Base-by-base conservation (phyloP, 1,140 invertebrate species). In the Cotesia vestalis region DNA sequence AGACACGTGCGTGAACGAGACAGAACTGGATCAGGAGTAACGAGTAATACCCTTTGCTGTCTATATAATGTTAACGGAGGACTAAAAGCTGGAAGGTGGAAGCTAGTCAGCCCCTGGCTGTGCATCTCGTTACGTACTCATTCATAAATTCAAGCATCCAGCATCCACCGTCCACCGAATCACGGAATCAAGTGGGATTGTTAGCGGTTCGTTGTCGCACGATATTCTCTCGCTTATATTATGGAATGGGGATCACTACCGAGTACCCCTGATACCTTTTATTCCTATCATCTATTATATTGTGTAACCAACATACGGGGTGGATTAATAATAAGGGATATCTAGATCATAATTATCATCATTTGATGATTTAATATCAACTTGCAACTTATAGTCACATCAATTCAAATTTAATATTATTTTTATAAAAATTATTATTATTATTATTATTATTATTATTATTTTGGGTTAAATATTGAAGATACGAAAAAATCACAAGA, bases 111-210 rank as follows among this genome's bases (percentile, higher is more conserved):
- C 81, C 80, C 81, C 81, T 80, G 75, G 75, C 80, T 80, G 81
- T 79, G 81, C 82, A 84, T 84, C 84, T 85, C 84, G 84, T 85
- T 85, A 85, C 78, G 78, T 79, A 81, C 80, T 83, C 80, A 85
- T 85, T 85, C 83, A 85, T 77, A 72, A 80, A 78, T 77, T 79
- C 74, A 74, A 75, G 71, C 57, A 57, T 46, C 40, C 6, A 46
- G 40, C 40, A 46, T 14, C 6, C 57, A 27, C 36, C 60, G 62
- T 55, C 62, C 77, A 79, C 78, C 73, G 78, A 85, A 85, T 67
- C 77, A 79, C 78, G 75, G 78, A 85, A 85, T 85, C 84, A 85
- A 85, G 82, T 84, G 83, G 80, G 78, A 84, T 84, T 84, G 83
- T 84, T 81, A 81, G 79, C 73, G 72, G 74, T 34, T 69, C 51